These are phyloP conservation scores for Phrynosoma blainvillii DNA, from an alignment of 2,113 vertebrate species.

Conservation along the genomic window DNA sequence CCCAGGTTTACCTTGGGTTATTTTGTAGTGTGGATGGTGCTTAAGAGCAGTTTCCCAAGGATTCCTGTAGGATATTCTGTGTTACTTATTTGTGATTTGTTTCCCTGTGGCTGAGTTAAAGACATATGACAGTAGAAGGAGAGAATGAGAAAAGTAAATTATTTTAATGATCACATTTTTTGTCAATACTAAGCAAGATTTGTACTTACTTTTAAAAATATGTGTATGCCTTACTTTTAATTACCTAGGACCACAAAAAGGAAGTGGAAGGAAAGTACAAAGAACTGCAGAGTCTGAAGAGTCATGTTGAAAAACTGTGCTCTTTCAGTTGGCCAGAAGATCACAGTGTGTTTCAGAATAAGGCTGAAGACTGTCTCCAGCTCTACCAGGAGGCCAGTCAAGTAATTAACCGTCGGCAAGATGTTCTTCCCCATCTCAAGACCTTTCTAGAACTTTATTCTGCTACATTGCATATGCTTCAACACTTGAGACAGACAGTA, in stretches of 20 bases:
- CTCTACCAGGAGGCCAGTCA: slow-evolving; percentile 85
- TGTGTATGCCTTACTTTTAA: slow-evolving; percentile 21
- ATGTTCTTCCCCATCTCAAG: slow-evolving; percentile 77
- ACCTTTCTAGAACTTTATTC: slow-evolving; percentile 78
- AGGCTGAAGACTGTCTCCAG: slow-evolving; percentile 86
- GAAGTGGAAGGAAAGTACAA: slow-evolving; percentile 77
- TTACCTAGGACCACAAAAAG: slow-evolving; percentile 79
- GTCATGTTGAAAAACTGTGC: slow-evolving; percentile 76
- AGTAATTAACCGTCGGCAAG: slow-evolving; percentile 79
- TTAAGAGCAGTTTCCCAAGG: neutral
- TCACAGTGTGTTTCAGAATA: slow-evolving; percentile 80
- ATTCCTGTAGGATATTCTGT: neutral
- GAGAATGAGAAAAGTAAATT: neutral
- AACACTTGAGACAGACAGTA: slow-evolving; percentile 79
- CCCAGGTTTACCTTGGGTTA: no score
- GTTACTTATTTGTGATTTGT: neutral
- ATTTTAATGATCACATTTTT: neutral
- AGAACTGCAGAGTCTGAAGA: slow-evolving; percentile 76
- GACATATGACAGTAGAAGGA: no score
- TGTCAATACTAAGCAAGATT: neutral
- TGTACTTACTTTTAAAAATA: neutral
- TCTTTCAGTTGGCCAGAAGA: slow-evolving; percentile 79
- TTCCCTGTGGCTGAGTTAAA: neutral
- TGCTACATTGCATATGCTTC: slow-evolving; percentile 65
- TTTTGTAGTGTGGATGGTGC: no score